Evolutionary conservation across 2,888 invertebrate species (phyloP).

Genomic region (Hoplodrina ambigua): DNA sequence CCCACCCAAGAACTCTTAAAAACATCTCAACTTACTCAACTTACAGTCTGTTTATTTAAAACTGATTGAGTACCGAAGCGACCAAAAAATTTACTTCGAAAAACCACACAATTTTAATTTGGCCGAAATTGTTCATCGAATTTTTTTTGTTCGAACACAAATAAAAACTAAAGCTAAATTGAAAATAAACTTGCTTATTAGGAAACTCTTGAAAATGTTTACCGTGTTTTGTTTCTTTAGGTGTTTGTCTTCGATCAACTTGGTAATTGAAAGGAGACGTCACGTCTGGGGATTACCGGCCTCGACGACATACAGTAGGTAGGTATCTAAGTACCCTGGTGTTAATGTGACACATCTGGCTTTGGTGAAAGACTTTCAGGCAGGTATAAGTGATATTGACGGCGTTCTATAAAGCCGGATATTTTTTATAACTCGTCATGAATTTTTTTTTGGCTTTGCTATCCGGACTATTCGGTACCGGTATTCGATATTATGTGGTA

Average conservation of each 20-base stretch:
- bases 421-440: no score
- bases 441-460: no score
- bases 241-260: slow-evolving; percentile 34
- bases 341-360: neutral
- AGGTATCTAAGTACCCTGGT: neutral
- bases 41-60: neutral
- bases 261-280: slow-evolving; percentile 17
- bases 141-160: neutral
- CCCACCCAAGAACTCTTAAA: neutral
- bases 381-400: neutral
- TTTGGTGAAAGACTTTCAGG: neutral
- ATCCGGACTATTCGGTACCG: no score
- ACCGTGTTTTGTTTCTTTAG: slow-evolving; percentile 7
- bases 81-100: neutral
- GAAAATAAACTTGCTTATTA: slow-evolving; percentile 23
- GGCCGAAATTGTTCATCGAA: slow-evolving; percentile 22
- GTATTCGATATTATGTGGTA: no score
- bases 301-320: neutral
- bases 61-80: neutral
- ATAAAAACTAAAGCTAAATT: slow-evolving; percentile 20
- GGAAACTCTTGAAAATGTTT: slow-evolving; percentile 14
- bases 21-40: no score
- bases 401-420: neutral
- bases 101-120: slow-evolving; percentile 16
- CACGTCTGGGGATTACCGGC: neutral